Conservation (phyloP, 2,113 vertebrate genomes). For the Aythya baeri region DNA sequence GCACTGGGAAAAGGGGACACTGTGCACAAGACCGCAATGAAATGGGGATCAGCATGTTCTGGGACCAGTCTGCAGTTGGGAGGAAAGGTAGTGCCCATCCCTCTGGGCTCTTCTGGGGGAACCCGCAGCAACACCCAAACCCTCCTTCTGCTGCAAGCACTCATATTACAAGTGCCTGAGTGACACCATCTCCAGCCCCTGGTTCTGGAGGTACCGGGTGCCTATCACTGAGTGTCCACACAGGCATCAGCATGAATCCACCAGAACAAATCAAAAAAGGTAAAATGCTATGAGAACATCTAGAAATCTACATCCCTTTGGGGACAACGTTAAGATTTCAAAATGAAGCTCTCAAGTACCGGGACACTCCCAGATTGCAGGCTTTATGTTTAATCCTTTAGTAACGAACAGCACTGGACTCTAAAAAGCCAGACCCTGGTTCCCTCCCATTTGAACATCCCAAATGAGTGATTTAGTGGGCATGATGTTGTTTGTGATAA, state of each 20-base stretch:
- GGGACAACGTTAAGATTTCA: not conserved
- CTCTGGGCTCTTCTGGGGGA: not conserved
- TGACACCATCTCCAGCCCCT: not conserved
- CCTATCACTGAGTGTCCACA: accelerated
- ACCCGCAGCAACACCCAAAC: accelerated
- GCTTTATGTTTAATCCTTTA: not conserved
- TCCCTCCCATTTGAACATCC: not conserved
- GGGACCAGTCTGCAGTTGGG: not conserved
- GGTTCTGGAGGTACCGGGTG: accelerated
- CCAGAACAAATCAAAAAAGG: not conserved
- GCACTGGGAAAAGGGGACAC: not conserved
- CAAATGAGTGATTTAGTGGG: not conserved
- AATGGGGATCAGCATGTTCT: not conserved
- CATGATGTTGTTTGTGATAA: not conserved
- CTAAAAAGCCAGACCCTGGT: not conserved
- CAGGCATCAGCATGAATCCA: accelerated
- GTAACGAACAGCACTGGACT: not conserved
- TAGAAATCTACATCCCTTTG: not conserved
- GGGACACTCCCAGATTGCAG: not conserved
- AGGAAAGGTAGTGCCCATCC: not conserved
- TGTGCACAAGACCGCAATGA: not conserved
- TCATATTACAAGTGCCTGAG: not conserved
- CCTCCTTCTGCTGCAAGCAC: not conserved
- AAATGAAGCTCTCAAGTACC: not conserved
- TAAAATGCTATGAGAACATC: not conserved